A percentile compares a stretch with the other conserved stretches of the same genome.
Evolutionary conservation across 2,113 vertebrate genomes (phyloP).

Genomic region (Charadrius vociferus): DNA sequence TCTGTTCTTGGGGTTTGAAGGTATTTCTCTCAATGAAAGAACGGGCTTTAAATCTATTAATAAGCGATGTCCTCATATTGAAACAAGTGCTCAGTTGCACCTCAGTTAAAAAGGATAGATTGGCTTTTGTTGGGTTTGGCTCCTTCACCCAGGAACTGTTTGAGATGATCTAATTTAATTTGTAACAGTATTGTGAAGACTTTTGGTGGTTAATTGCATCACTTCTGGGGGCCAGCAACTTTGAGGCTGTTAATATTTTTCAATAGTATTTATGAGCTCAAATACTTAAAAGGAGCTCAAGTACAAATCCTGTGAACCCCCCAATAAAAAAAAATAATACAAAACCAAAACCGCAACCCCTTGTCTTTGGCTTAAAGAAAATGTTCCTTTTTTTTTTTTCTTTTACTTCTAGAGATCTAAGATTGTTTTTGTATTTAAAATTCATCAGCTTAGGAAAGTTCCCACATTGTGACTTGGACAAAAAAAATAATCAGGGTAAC

Average conservation of each 20-base stretch:
- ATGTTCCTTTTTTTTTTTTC: neutral
- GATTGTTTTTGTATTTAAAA: neutral
- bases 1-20: neutral
- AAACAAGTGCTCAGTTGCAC: neutral
- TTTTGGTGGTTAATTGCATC: neutral
- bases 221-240: neutral
- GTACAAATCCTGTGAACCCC: neutral
- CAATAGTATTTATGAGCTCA: neutral
- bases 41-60: neutral
- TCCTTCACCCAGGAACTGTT: neutral
- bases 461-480: neutral
- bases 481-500: neutral
- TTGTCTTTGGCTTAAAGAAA: neutral
- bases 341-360: accelerated
- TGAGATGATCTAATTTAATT: neutral
- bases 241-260: neutral
- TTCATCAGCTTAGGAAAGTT: neutral
- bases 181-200: neutral
- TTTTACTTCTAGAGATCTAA: neutral
- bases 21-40: neutral
- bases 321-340: neutral
- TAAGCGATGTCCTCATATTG: neutral
- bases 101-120: neutral
- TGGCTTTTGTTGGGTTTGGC: neutral
- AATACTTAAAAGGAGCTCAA: neutral